Evolutionary conservation across 2,797 vertebrate genomes (phyloP).

Genomic region (Petrocephalus schoutedeni): DNA sequence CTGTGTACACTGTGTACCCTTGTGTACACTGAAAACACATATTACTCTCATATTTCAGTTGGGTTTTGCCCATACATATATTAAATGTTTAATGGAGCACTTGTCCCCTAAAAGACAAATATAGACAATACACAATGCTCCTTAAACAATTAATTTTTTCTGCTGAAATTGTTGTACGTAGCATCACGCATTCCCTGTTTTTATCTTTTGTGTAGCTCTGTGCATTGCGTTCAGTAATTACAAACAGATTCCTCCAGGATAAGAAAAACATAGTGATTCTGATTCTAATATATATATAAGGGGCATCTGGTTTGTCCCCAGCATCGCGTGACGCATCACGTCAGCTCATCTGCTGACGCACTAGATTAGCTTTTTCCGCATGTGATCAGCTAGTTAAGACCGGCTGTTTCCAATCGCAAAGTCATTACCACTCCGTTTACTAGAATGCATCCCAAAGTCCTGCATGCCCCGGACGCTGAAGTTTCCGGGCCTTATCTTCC

Average conservation of each 20-base stretch:
- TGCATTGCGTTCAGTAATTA: neutral
- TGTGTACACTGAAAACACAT: neutral
- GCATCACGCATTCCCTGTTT: no score
- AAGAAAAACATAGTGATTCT: neutral
- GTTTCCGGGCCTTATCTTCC: constrained; percentile 24
- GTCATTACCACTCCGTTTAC: neutral
- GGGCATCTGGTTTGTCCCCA: neutral
- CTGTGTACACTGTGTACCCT: neutral
- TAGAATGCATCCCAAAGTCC: neutral
- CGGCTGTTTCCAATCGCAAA: neutral
- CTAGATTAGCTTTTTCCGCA: neutral
- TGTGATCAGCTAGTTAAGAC: neutral
- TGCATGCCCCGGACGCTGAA: neutral
- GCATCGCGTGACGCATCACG: neutral
- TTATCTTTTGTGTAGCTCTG: neutral
- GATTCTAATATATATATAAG: neutral
- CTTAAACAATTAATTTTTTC: no score
- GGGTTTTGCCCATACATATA: neutral
- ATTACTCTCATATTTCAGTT: neutral
- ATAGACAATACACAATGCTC: no score
- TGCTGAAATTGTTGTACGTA: no score
- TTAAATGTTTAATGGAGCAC: neutral
- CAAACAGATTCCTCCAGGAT: neutral
- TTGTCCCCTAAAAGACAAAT: neutral
- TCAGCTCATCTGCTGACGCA: neutral